phyloP scores from a whole-genome alignment of 2,888 invertebrate species.

The Drosophila heteroneura region DNA sequence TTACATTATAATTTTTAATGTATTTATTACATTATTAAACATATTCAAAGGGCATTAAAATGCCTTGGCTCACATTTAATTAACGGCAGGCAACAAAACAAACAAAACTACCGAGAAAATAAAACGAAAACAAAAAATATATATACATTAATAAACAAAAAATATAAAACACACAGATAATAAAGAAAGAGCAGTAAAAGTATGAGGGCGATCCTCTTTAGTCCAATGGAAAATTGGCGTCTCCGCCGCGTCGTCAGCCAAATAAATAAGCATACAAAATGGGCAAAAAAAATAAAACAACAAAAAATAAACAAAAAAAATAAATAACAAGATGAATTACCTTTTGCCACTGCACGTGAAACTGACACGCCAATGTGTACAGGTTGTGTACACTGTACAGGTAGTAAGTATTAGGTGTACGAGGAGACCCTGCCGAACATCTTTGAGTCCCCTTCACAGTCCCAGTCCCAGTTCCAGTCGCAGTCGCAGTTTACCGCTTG shows the following conservation, averaged over 20 bases:
- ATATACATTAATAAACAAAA: not conserved
- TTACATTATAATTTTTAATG: slow-evolving; percentile 31
- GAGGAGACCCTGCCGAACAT: slow-evolving; percentile 23
- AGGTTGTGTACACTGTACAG: slow-evolving; percentile 7
- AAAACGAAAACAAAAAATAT: not conserved
- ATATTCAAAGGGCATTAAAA: slow-evolving; percentile 57
- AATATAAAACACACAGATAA: not conserved
- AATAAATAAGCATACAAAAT: slow-evolving; percentile 51
- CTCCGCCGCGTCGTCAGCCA: slow-evolving; percentile 34
- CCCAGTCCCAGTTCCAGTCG: not conserved
- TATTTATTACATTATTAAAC: slow-evolving; percentile 50
- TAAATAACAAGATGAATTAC: slow-evolving; percentile 80
- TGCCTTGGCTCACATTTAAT: slow-evolving; percentile 58
- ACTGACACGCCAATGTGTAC: slow-evolving; percentile 77
- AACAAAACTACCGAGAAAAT: slow-evolving; percentile 6
- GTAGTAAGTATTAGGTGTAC: slow-evolving; percentile 16
- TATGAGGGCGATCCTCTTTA: slow-evolving; percentile 23
- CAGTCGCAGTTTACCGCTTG: slow-evolving; percentile 21
- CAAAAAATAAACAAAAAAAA: slow-evolving; percentile 25
- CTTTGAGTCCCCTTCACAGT: slow-evolving; percentile 17
- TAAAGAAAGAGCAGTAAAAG: slow-evolving; percentile 5
- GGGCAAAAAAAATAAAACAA: slow-evolving; percentile 17
- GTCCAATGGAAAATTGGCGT: slow-evolving; percentile 51
- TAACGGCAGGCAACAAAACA: slow-evolving; percentile 30
- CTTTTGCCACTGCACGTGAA: slow-evolving; percentile 81